Evolutionary conservation across 2,113 vertebrate genomes (phyloP).

Genomic region (Eulemur macaco): DNA sequence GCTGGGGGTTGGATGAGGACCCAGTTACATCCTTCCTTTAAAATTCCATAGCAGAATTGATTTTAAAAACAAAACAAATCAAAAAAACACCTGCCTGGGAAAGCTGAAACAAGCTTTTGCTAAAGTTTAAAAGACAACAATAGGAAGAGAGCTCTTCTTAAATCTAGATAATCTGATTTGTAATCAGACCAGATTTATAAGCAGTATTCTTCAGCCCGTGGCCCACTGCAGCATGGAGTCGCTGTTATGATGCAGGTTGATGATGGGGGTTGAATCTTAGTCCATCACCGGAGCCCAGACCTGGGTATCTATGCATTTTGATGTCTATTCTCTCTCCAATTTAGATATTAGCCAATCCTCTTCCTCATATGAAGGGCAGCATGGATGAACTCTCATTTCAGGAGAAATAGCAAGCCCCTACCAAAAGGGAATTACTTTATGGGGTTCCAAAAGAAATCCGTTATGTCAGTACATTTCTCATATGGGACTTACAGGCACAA

Average conservation of each 20-base stretch:
- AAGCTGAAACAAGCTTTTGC: not conserved
- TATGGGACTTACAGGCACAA: not conserved
- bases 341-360: not conserved
- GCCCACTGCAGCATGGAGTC: not conserved
- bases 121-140: not conserved
- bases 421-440: not conserved
- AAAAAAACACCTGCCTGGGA: not conserved
- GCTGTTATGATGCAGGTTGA: not conserved
- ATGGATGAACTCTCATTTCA: not conserved
- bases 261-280: not conserved
- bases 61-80: not conserved
- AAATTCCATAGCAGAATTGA: not conserved
- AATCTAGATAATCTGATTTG: not conserved
- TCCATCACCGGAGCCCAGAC: not conserved
- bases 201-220: not conserved
- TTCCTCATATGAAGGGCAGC: not conserved
- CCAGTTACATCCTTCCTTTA: not conserved
- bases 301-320: not conserved
- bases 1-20: not conserved
- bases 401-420: not conserved
- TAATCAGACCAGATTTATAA: not conserved
- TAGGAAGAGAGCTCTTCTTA: not conserved
- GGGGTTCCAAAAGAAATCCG: not conserved
- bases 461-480: not conserved
- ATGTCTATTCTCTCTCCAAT: not conserved